Conservation (phyloP, 1,140 invertebrate genomes). For the Drosophila novamexicana region DNA sequence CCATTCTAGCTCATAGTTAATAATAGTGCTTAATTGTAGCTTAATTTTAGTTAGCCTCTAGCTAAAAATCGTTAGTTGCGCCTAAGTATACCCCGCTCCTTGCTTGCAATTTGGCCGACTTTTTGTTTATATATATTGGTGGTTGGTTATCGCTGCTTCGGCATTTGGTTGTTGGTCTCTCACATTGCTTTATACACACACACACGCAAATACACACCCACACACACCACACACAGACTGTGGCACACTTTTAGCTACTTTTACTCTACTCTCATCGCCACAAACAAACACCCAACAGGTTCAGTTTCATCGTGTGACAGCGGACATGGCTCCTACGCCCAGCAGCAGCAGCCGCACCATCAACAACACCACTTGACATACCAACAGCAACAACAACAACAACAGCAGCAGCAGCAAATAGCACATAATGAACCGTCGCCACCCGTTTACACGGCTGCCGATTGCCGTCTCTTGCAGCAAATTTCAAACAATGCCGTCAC, state of each 20-base stretch:
- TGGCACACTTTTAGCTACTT: conserved; percentile 49
- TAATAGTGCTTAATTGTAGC: conserved; percentile 39
- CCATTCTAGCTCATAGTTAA: conserved; percentile 22
- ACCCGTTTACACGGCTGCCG: conserved; percentile 79
- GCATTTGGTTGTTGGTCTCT: conserved; percentile 53
- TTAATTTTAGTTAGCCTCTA: conserved; percentile 43
- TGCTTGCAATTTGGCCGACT: conserved; percentile 58
- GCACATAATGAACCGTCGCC: conserved; percentile 59
- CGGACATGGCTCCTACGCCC: conserved; percentile 92
- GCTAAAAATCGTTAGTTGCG: conserved; percentile 39
- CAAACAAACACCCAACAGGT: conserved; percentile 85
- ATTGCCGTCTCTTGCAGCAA: conserved; percentile 77
- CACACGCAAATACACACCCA: conserved; percentile 11
- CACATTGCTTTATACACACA: conserved; percentile 27
- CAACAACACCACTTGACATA: conserved; percentile 84
- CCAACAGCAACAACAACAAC: conserved; percentile 45
- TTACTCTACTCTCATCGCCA: conserved; percentile 48
- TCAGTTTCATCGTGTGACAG: conserved; percentile 94
- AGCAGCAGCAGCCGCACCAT: conserved; percentile 84
- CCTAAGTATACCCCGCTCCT: conserved; percentile 54
- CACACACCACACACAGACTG: conserved; percentile 36
- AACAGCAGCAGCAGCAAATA: conserved; percentile 78
- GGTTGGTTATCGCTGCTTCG: conserved; percentile 66
- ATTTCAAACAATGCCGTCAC: conserved; percentile 82
- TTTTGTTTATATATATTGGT: conserved; percentile 35